Evolutionary conservation across 2,797 vertebrate genomes (phyloP).

Genomic region (Pseudotriccus pelzelni): DNA sequence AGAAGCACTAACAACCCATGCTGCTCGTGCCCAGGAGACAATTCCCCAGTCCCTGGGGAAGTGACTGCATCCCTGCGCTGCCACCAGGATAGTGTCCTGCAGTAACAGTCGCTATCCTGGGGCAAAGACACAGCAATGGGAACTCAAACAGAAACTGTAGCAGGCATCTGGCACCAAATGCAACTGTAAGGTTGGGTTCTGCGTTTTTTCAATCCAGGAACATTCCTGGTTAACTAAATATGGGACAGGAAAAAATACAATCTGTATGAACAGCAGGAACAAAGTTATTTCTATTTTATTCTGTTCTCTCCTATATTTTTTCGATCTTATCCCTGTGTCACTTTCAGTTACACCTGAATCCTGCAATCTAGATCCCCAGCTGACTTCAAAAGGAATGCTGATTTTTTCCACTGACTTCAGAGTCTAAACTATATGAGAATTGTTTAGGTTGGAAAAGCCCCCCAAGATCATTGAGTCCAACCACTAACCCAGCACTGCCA

Average conservation of each 20-base stretch:
- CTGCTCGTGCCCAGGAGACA: fast-evolving
- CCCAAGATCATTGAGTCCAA: neutral
- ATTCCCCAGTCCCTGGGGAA: neutral
- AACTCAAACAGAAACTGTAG: neutral
- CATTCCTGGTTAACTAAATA: neutral
- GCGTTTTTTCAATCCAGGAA: neutral
- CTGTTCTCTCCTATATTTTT: neutral
- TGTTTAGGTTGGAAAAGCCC: neutral
- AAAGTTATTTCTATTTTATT: neutral
- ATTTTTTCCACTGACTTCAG: neutral
- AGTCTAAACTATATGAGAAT: neutral
- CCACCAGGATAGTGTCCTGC: fast-evolving
- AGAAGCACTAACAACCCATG: fast-evolving
- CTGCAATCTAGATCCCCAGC: neutral
- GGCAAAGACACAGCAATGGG: neutral
- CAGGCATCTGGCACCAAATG: neutral
- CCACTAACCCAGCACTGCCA: neutral
- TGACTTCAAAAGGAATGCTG: neutral
- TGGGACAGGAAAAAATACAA: neutral
- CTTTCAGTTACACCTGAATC: neutral
- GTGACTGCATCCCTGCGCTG: neutral
- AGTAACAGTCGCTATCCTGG: fast-evolving
- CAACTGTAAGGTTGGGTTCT: neutral
- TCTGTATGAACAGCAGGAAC: neutral
- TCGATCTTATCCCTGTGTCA: neutral